These are phyloP conservation scores for Motacilla tschutschensis DNA, from an alignment of 2,113 vertebrate genomes.

Conservation along the genomic window DNA sequence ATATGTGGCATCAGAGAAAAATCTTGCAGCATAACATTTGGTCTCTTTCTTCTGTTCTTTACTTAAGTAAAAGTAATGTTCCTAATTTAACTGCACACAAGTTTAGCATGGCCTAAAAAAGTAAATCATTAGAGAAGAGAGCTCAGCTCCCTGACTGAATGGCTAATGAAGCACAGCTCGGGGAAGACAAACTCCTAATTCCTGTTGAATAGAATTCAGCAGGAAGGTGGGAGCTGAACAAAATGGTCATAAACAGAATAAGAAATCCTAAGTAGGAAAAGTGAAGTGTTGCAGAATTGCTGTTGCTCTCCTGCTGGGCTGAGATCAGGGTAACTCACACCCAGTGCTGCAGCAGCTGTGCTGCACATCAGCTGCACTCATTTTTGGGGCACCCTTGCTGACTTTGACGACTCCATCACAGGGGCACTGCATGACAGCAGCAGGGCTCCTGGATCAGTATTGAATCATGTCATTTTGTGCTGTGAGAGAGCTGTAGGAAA, in stretches of 20 bases:
- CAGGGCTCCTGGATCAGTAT: neutral
- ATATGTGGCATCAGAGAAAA: neutral
- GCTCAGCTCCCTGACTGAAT: neutral
- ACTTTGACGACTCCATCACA: neutral
- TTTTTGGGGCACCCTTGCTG: neutral
- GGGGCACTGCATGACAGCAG: slow-evolving; percentile 24
- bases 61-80: neutral
- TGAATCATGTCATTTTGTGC: neutral
- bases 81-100: neutral
- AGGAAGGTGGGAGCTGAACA: neutral
- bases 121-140: neutral
- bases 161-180: neutral
- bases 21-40: neutral
- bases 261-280: neutral
- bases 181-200: neutral
- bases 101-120: neutral
- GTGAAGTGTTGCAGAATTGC: fast-evolving
- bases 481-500: neutral
- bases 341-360: neutral
- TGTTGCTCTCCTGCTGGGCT: fast-evolving
- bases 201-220: neutral
- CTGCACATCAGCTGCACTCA: neutral
- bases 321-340: fast-evolving
- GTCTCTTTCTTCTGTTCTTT: slow-evolving; percentile 1
- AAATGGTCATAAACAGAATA: neutral